Evolutionary conservation across 1,140 invertebrate species (phyloP).

Genomic region (Phenacoccus solenopsis): DNA sequence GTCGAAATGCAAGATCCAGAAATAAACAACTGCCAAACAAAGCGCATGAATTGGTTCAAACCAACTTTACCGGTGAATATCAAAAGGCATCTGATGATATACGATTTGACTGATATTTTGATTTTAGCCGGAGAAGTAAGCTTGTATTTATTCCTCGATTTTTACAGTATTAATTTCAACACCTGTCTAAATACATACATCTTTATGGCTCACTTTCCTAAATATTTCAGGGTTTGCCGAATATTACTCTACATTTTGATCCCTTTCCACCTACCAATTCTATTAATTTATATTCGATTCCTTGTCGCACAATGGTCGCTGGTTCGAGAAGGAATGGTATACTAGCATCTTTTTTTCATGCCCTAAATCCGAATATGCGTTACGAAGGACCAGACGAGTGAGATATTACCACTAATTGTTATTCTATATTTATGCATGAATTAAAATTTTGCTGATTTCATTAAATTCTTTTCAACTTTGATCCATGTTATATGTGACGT

Average conservation of each 20-base stretch:
- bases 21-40: slow-evolving; percentile 46
- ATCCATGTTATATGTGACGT: too few species aligned
- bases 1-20: slow-evolving; percentile 47
- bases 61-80: slow-evolving; percentile 56
- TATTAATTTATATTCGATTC: neutral
- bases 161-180: too few species aligned
- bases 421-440: too few species aligned
- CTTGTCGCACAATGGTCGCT: neutral
- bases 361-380: slow-evolving; percentile 7
- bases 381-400: slow-evolving; percentile 9
- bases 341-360: neutral
- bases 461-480: too few species aligned
- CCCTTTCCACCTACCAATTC: neutral
- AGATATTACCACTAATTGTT: too few species aligned
- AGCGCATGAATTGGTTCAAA: slow-evolving; percentile 47
- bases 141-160: too few species aligned
- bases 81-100: slow-evolving; percentile 63
- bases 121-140: slow-evolving; percentile 30
- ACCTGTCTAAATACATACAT: too few species aligned
- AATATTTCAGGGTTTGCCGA: neutral
- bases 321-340: neutral
- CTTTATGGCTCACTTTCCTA: too few species aligned
- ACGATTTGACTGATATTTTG: slow-evolving; percentile 60
- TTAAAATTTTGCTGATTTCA: too few species aligned
- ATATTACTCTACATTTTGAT: neutral